Percentiles rank a stretch among this genome's conserved stretches.
These are phyloP conservation scores for Passer montanus DNA, from an alignment of 2,113 vertebrate species.

Conservation along the genomic window DNA sequence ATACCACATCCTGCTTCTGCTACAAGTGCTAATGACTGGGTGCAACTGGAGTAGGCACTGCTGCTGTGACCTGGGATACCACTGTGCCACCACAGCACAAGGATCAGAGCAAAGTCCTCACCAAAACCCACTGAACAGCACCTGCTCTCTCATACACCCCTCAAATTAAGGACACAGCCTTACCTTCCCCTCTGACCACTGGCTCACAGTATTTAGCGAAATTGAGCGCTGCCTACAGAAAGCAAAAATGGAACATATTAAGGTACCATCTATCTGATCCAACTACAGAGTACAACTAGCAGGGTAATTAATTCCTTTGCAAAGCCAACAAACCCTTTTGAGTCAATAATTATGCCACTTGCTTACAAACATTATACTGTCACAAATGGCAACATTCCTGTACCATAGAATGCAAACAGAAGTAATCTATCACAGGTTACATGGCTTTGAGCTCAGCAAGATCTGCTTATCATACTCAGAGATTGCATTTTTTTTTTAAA, in stretches of 20 bases:
- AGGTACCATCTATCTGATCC: neutral
- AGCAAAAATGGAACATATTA: neutral
- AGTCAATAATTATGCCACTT: neutral
- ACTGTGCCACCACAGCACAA: neutral
- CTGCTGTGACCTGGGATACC: neutral
- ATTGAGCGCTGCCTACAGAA: conserved; percentile 88
- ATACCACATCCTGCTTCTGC: neutral
- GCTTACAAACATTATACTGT: neutral
- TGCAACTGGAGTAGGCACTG: neutral
- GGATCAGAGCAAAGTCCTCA: neutral
- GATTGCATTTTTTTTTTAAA: neutral
- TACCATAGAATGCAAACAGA: neutral
- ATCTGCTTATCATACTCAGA: neutral
- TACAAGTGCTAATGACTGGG: neutral
- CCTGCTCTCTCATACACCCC: neutral
- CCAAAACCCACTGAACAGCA: neutral
- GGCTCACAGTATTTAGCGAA: conserved; percentile 96
- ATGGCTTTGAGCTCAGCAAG: neutral
- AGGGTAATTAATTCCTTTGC: neutral
- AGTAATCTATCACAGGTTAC: neutral
- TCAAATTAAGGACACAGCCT: conserved; percentile 9
- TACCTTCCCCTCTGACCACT: conserved; percentile 91
- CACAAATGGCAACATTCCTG: neutral
- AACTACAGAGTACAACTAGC: neutral
- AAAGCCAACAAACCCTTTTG: neutral